These are phyloP conservation scores for Rosalia funebris DNA, from an alignment of 2,888 invertebrate species.

Conservation along the genomic window DNA sequence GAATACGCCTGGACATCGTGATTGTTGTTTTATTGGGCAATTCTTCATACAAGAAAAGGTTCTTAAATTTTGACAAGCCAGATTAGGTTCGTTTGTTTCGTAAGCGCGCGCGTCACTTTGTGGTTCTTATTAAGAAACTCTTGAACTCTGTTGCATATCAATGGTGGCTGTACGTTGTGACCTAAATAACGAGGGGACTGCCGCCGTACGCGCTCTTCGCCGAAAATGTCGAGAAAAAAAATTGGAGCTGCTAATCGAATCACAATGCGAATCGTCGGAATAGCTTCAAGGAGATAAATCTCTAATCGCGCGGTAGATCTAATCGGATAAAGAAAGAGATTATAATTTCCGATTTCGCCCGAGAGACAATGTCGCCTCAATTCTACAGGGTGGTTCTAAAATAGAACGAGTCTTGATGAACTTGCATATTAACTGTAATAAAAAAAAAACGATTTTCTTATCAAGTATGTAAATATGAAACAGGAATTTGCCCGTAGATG, in stretches of 20 bases:
- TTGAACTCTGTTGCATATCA: slow-evolving; percentile 4
- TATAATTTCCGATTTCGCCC: background rate
- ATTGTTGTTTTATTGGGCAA: slow-evolving; percentile 17
- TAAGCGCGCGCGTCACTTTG: slow-evolving; percentile 9
- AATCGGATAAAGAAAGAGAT: no score
- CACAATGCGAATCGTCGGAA: background rate
- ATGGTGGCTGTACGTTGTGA: background rate
- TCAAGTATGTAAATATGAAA: no score
- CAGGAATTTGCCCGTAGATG: no score
- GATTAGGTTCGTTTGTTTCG: slow-evolving; percentile 18
- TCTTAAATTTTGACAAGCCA: slow-evolving; percentile 24
- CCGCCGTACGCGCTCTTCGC: background rate
- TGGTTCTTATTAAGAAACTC: slow-evolving; percentile 12
- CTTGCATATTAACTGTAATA: no score
- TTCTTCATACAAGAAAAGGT: slow-evolving; percentile 18
- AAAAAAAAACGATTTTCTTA: no score
- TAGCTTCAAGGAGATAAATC: background rate
- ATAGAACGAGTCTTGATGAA: no score
- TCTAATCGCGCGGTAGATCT: no score
- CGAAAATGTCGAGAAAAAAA: background rate
- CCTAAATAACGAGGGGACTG: slow-evolving; percentile 1
- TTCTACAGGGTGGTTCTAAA: no score
- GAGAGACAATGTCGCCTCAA: background rate
- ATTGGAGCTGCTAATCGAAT: background rate
- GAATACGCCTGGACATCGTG: slow-evolving; percentile 4